Evolutionary conservation across 2,797 vertebrate genomes (phyloP).

Genomic region (Botia almorhae): DNA sequence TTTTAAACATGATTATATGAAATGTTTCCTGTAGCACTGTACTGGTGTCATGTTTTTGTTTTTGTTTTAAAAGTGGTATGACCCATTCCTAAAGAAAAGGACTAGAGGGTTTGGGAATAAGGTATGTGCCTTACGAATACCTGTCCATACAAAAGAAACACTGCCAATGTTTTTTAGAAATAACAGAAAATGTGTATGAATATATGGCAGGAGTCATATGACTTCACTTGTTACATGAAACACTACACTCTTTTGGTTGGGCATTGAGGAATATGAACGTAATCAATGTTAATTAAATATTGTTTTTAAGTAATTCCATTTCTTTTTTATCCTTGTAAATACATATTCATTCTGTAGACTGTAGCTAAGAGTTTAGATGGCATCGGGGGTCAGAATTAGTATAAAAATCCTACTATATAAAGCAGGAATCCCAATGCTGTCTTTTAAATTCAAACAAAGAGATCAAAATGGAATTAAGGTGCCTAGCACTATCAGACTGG

Average conservation of each 20-base stretch:
- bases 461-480: constrained; percentile 75
- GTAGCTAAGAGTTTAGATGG: constrained; percentile 80
- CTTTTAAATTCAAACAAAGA: constrained; percentile 76
- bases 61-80: constrained; percentile 69
- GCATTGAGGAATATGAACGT: constrained; percentile 49
- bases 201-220: constrained; percentile 74
- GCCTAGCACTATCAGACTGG: constrained; percentile 80
- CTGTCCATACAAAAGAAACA: constrained; percentile 81
- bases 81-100: constrained; percentile 70
- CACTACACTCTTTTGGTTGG: constrained; percentile 37
- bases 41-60: constrained; percentile 53
- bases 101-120: constrained; percentile 72
- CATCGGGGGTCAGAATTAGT: constrained; percentile 76
- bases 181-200: constrained; percentile 72
- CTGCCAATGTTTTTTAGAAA: constrained; percentile 84
- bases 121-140: constrained; percentile 96
- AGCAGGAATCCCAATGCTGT: constrained; percentile 79
- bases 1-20: constrained; percentile 71
- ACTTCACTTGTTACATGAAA: constrained; percentile 58
- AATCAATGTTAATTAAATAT: constrained; percentile 73
- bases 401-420: constrained; percentile 66
- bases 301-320: constrained; percentile 78
- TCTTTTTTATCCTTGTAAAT: constrained; percentile 85
- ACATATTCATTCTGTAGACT: constrained; percentile 87
- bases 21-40: constrained; percentile 67